phyloP scores from a whole-genome alignment of 2,113 vertebrate species.

The Gobius niger region DNA sequence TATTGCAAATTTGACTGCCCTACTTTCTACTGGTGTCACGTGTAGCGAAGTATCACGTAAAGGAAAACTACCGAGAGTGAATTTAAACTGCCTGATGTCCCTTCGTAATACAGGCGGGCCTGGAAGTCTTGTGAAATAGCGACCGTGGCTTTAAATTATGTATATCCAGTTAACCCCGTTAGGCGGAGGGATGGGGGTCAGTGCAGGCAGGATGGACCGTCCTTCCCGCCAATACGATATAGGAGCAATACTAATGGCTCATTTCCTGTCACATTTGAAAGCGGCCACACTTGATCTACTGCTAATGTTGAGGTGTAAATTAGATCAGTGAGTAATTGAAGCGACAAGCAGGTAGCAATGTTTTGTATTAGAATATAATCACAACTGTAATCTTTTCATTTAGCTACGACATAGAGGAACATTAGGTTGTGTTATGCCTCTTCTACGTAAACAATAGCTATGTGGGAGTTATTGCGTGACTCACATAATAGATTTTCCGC shows the following conservation, averaged over 20 bases:
- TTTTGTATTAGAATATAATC: conserved; percentile 6
- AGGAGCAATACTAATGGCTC: neutral
- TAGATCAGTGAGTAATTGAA: neutral
- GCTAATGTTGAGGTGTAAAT: conserved; percentile 12
- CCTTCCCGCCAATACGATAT: neutral
- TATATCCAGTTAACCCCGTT: conserved; percentile 32
- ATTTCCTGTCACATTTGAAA: conserved; percentile 29
- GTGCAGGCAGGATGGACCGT: neutral
- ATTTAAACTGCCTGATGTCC: neutral
- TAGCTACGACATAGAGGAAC: no score
- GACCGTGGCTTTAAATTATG: conserved; percentile 29
- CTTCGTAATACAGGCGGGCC: neutral
- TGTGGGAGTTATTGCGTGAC: no score
- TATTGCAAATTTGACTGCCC: conserved; percentile 6
- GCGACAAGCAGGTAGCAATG: neutral
- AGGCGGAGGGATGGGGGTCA: conserved; percentile 14
- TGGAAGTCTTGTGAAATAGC: neutral
- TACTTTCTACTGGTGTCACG: conserved; percentile 11
- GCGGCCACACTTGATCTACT: conserved; percentile 13
- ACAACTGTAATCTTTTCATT: neutral
- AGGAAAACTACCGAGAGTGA: neutral
- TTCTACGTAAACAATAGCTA: no score
- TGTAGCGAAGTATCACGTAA: neutral
- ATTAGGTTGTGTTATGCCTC: no score
- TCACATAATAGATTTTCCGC: no score